Evolutionary conservation across 2,888 invertebrate species (phyloP).

Genomic region (Caenorhabditis wallacei): DNA sequence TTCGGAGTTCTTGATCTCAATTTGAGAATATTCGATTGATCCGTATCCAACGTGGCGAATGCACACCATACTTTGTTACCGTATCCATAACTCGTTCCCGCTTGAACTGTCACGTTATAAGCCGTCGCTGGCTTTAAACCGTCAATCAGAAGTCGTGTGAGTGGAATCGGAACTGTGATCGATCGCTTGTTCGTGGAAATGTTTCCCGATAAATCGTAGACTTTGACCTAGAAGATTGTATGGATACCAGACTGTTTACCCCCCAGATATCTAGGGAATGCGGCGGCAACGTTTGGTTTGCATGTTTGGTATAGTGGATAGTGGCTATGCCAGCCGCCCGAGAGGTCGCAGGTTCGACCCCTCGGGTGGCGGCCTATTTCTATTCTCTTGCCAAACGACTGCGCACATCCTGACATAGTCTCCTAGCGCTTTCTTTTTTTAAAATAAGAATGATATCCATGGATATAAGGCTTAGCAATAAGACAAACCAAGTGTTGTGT

Average conservation of each 20-base stretch:
- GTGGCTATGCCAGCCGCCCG: no score
- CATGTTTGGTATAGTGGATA: no score
- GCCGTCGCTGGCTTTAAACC: slow-evolving; percentile 69
- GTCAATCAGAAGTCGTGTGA: slow-evolving; percentile 65
- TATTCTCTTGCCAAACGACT: no score
- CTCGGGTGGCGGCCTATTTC: no score
- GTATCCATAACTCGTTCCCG: slow-evolving; percentile 76
- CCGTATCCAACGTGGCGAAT: slow-evolving; percentile 67
- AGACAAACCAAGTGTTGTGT: slow-evolving; percentile 74
- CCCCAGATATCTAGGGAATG: no score
- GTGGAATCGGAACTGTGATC: slow-evolving; percentile 70
- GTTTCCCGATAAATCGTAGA: slow-evolving; percentile 68
- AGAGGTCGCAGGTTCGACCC: no score
- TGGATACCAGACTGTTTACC: no score
- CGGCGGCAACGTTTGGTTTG: no score
- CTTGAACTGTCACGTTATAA: slow-evolving; percentile 76
- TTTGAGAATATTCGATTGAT: slow-evolving; percentile 66
- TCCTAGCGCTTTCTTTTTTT: no score
- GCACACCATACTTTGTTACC: slow-evolving; percentile 74
- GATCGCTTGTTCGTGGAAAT: slow-evolving; percentile 63
- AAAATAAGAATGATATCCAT: no score
- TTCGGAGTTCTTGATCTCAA: slow-evolving; percentile 71
- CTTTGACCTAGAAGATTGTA: slow-evolving; percentile 65
- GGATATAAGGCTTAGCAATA: not conserved
- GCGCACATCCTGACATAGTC: no score